These are phyloP conservation scores for Tubulanus polymorphus DNA, from an alignment of 2,888 invertebrate species.

Conservation along the genomic window DNA sequence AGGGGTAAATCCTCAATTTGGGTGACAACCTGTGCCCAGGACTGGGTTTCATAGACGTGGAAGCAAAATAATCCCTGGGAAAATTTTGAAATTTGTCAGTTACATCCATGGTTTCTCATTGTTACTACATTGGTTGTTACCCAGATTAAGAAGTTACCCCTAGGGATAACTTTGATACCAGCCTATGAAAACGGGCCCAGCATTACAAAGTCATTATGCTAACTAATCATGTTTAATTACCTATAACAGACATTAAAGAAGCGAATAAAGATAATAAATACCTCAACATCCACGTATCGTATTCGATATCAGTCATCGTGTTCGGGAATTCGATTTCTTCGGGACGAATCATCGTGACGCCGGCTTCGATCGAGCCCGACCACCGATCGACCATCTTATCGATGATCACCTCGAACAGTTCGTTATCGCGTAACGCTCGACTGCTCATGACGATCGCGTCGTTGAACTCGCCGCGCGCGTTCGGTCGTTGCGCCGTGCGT, in stretches of 20 bases:
- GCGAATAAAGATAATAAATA: conserved; percentile 17
- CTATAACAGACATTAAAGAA: no score
- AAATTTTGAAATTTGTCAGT: no score
- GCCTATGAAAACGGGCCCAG: background rate
- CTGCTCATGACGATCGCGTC: conserved; percentile 90
- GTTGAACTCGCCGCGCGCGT: conserved; percentile 87
- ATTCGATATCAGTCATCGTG: conserved; percentile 86
- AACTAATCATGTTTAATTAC: no score
- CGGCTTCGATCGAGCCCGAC: conserved; percentile 90
- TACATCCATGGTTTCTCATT: no score
- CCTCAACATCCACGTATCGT: conserved; percentile 86
- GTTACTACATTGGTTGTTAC: no score
- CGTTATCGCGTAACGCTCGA: conserved; percentile 79
- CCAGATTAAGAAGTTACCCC: no score
- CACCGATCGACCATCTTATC: conserved; percentile 89
- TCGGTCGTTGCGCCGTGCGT: conserved; percentile 77
- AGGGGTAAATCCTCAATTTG: no score
- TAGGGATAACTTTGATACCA: no score
- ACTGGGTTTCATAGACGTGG: no score
- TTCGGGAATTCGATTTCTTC: conserved; percentile 83
- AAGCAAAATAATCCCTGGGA: no score
- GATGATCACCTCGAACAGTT: conserved; percentile 85
- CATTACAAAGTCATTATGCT: background rate
- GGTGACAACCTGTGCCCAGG: background rate
- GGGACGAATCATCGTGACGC: conserved; percentile 83